These are phyloP conservation scores for Taenioides sp. DNA, from an alignment of 2,797 vertebrate species.

Conservation along the genomic window DNA sequence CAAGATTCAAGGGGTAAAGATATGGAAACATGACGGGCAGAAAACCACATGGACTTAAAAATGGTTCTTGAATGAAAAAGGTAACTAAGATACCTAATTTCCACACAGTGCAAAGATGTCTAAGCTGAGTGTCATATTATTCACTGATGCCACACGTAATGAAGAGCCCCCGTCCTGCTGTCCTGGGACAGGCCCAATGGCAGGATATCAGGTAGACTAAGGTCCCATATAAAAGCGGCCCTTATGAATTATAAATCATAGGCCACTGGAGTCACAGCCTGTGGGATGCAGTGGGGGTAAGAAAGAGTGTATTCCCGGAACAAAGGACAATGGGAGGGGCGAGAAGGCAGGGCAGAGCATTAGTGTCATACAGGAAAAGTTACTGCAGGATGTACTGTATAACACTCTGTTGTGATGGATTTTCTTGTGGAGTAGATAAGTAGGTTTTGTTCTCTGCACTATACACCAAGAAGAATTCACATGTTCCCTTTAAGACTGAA, in stretches of 20 bases:
- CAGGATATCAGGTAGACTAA: constrained; percentile 84
- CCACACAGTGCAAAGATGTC: constrained; percentile 49
- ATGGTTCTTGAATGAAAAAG: constrained; percentile 53
- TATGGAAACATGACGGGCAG: constrained; percentile 28
- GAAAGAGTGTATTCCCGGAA: constrained; percentile 82
- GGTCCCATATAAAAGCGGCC: constrained; percentile 86
- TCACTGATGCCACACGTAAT: constrained; percentile 73
- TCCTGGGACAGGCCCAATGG: constrained; percentile 78
- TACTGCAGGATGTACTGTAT: constrained; percentile 44
- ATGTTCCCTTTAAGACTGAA: constrained; percentile 33
- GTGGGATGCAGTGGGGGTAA: constrained; percentile 78
- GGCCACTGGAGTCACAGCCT: constrained; percentile 85
- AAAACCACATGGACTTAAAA: constrained; percentile 39
- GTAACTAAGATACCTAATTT: constrained; percentile 63
- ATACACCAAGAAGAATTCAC: constrained; percentile 17
- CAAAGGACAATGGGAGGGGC: constrained; percentile 77
- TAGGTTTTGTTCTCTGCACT: constrained; percentile 11
- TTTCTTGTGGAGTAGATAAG: constrained; percentile 1
- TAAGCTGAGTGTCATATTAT: constrained; percentile 72
- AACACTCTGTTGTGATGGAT: neutral
- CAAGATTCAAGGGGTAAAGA: constrained; percentile 28
- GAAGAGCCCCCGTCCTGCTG: constrained; percentile 69
- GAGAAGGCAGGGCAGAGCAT: constrained; percentile 43
- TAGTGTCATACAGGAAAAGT: constrained; percentile 56
- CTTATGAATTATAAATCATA: constrained; percentile 89